phyloP scores from a whole-genome alignment of 2,888 invertebrate genomes.

The Brenthis hecate region DNA sequence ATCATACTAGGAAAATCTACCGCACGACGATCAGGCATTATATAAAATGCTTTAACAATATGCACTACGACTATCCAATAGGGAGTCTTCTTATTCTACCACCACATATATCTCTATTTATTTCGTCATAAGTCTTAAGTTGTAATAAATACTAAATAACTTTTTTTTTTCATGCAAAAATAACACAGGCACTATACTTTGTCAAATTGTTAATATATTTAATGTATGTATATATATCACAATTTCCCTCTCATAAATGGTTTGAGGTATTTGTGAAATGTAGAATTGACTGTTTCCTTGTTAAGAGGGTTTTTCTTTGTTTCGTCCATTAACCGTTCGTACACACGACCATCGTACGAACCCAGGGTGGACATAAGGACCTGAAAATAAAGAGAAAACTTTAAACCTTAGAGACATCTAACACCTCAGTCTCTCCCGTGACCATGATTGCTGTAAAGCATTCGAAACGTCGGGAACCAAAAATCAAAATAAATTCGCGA shows the following conservation, averaged over 20 bases:
- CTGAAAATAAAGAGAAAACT: slow-evolving; percentile 43
- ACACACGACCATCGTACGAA: slow-evolving; percentile 91
- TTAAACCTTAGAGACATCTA: too few species aligned
- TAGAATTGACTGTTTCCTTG: slow-evolving; percentile 88
- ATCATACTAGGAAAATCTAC: too few species aligned
- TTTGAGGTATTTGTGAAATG: slow-evolving; percentile 88
- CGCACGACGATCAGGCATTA: too few species aligned
- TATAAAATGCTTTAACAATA: too few species aligned
- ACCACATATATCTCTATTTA: too few species aligned
- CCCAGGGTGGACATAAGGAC: slow-evolving; percentile 86
- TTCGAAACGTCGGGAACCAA: too few species aligned
- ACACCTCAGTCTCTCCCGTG: too few species aligned
- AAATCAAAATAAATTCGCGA: too few species aligned
- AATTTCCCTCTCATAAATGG: slow-evolving; percentile 87
- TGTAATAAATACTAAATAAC: background rate
- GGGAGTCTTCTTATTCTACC: too few species aligned
- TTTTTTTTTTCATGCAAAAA: too few species aligned
- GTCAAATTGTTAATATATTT: background rate
- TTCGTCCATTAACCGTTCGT: slow-evolving; percentile 89
- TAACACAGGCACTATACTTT: background rate
- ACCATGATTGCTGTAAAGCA: too few species aligned
- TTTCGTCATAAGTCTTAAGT: background rate
- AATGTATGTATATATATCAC: slow-evolving; percentile 57
- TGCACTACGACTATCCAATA: too few species aligned
- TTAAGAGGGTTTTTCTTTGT: slow-evolving; percentile 92